Evolutionary conservation across 2,888 invertebrate genomes (phyloP), one percentile per base, ranked within the genome.

Genomic region (Drosophila quasianomalipes): DNA sequence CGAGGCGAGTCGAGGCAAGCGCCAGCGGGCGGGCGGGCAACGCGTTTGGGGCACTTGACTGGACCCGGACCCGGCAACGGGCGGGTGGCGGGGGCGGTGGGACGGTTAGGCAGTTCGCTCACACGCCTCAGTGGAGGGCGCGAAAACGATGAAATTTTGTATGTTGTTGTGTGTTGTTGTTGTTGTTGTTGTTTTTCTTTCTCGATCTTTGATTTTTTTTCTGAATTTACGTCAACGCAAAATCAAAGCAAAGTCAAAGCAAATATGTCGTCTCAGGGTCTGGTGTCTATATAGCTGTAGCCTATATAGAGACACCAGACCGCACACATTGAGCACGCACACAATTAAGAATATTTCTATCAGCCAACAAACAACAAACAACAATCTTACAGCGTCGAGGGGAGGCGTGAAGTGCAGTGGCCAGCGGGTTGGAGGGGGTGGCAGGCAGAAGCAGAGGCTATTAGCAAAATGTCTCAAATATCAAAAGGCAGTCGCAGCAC

Each of bases 381-480:
- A 47, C 22, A 22, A 7, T 22, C 47, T 44, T 44, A 6, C 44
- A n/a, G 22, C 22, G 44, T 30, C 10, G 26, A 19, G 33, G n/a
- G 4, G n/a, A 28, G 14, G 28, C 9, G 5, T 47, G 47, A 4
- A 16, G 47, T 9, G 59, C 9, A 28, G 3, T 5, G 26, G 35
- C 12, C n/a, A 9, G 12, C 19, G 12, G 2, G 19, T 6, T 26
- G 22, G 33, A n/a, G 33, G 39, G 28, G 14, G 44, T 31, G 30
- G 30, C 28, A n/a, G 47, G 10, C 58, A 39, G 12, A 28, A 35
- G 55, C 67, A 31, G 51, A 69, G 86, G 86, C 92, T 92, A 91
- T 92, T 91, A 92, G 92, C 82, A 89, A 84, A 86, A 70, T 81
- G 82, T 76, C 83, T 91, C 91, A 85, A 92, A 91, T 91, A 91